A percentile compares a stretch with the other conserved stretches of the same genome.
Conservation (phyloP, 1,140 invertebrate genomes). For the Euwallacea similis region DNA sequence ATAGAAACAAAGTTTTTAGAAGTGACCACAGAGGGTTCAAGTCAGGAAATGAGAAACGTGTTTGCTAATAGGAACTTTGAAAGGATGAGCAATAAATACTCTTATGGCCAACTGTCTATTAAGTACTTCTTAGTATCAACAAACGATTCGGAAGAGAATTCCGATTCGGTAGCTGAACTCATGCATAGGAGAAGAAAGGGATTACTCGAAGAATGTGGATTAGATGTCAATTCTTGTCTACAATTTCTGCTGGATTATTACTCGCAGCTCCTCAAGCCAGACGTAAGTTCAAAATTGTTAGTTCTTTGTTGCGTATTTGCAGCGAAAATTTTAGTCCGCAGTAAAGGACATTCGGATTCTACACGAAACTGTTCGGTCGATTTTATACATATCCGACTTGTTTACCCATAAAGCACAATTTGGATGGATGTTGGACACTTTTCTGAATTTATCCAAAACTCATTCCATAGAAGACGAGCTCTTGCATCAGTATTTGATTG, state of each 20-base stretch:
- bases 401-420: constrained; percentile 72
- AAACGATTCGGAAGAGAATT: constrained; percentile 44
- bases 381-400: constrained; percentile 70
- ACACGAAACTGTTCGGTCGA: constrained; percentile 69
- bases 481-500: constrained; percentile 67
- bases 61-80: constrained; percentile 50
- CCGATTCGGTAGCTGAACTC: constrained; percentile 49
- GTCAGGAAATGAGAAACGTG: constrained; percentile 43
- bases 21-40: constrained; percentile 23
- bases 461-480: constrained; percentile 72
- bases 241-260: constrained; percentile 83
- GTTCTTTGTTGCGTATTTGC: too few relatives aligned
- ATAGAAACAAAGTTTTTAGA: constrained; percentile 44
- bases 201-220: constrained; percentile 58
- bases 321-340: constrained; percentile 30
- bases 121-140: constrained; percentile 48
- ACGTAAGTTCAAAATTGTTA: constrained; percentile 46
- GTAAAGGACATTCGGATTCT: constrained; percentile 55
- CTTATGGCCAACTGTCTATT: constrained; percentile 59
- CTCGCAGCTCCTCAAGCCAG: constrained; percentile 68
- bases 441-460: constrained; percentile 64
- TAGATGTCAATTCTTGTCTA: constrained; percentile 86
- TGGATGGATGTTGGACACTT: constrained; percentile 72
- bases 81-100: constrained; percentile 49
- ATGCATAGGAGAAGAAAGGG: constrained; percentile 48